Percentiles rank a stretch among this genome's conserved stretches.
Evolutionary conservation across 1,140 invertebrate genomes (phyloP).

Genomic region (Hypsibius dujardini): DNA sequence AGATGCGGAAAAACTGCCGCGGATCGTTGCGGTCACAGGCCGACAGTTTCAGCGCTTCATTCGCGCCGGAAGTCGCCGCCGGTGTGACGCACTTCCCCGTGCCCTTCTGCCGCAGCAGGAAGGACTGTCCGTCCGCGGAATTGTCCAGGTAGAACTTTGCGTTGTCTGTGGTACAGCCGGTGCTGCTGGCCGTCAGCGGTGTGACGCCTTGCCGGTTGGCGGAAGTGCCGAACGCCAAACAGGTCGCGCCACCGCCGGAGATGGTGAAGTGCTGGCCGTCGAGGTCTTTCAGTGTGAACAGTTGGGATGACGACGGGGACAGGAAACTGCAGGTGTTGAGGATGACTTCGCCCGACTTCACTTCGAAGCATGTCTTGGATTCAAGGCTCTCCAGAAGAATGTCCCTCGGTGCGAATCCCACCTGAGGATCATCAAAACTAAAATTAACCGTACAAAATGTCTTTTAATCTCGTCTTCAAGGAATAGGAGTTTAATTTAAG

Average conservation of each 20-base stretch:
- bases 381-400: conserved; percentile 9
- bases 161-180: background rate
- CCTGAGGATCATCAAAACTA: background rate
- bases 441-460: too few species aligned
- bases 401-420: conserved; percentile 7
- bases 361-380: conserved; percentile 11
- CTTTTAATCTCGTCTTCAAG: too few species aligned
- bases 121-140: conserved; percentile 10
- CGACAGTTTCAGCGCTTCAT: background rate
- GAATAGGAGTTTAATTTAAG: too few species aligned
- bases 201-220: background rate
- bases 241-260: background rate
- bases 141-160: conserved; percentile 13
- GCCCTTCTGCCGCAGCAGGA: conserved; percentile 9
- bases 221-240: background rate
- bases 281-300: background rate
- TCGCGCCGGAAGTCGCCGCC: background rate
- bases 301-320: background rate
- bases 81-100: background rate
- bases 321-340: background rate
- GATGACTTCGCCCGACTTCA: background rate
- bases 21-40: conserved; percentile 10
- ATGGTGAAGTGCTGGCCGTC: conserved; percentile 11
- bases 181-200: background rate
- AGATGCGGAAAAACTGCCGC: background rate